Base-by-base conservation (phyloP, 1,140 invertebrate genomes). In the Polypedilum vanderplanki region DNA sequence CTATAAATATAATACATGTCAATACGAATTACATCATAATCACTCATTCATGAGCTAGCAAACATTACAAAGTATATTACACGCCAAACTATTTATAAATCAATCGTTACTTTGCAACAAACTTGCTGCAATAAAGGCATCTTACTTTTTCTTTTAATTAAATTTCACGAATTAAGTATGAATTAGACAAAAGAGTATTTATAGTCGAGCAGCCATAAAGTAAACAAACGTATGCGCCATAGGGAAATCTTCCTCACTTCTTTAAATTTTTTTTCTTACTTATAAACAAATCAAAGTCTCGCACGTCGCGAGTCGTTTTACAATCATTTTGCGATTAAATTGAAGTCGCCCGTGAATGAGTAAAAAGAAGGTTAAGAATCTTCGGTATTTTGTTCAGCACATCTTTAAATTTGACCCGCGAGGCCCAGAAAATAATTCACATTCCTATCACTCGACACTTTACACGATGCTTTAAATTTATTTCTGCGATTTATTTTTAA, bases 161-260 rank as follows among this genome's bases (percentile, higher is more conserved):
- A 33, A 33, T 33, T 33, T 33, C 1, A 5, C 1, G 5, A 33
- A 33, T 33, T 33, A 3, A 33, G 5, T 33, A 1, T 33, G 5
- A 33, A 33, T n/a, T n/a, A 33, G 24, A 33, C 24, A 33, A 46
- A 46, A 57, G 12, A 15, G 12, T 57, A 57, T 57, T 57, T 57
- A 57, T 57, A 57, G 46, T 57, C 46, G 10, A 57, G 46, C 7
- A 57, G 46, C 46, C 46, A 57, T 57, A 57, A 57, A 57, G 46
- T 57, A 57, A 57, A 57, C 46, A 57, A n/a, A 57, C 15, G 46
- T 12, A 57, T 57, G 8, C 7, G 46, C 46, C n/a, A n/a, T 57
- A 12, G 10, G 46, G 12, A 12, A 57, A 15, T 4, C 15, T n/a
- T 15, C 46, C 3, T n/a, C 4, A 12, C 12, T 57, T 12, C 15